Base-by-base conservation (phyloP, 2,797 vertebrate genomes). In the Labroides dimidiatus region DNA sequence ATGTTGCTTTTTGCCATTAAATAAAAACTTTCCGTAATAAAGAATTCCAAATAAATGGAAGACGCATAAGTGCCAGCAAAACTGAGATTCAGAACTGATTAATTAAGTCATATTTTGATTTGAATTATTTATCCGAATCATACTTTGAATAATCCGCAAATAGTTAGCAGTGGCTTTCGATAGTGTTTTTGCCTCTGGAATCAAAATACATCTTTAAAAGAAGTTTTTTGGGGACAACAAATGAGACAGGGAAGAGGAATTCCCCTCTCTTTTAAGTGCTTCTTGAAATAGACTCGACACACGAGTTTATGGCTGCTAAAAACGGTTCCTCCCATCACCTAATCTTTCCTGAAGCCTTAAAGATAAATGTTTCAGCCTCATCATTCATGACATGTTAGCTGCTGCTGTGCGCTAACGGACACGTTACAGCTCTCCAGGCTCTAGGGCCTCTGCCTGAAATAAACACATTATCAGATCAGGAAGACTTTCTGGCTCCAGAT, bases 381-480 rank as follows among this genome's bases (percentile, higher is more conserved):
- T 80, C 69, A 67, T 72, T 74, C 60, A 59, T 30, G 68, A 55
- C 19, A 39, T 48, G 49, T 69, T 52, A 68, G 47, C 55, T 59
- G 64, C 45, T 71, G 63, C 30, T 55, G 37, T 36, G 10, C 15
- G 53, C 9, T 11, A 27, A 13, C 4, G 42, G 55, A 77, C 56
- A 54, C 61, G 62, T 62, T 48, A 1, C 52, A 23, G n/a, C 61
- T 33, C 67, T 11, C 52, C 62, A 24, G 62, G 1, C 67, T 51
- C 30, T 23, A 17, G 0, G n/a, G 45, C 61, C 51, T 59, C 66
- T 10, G 64, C 85, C 83, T 74, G 78, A 87, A 91, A 92, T 91
- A 91, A 89, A 81, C 62, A 55, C 23, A 76, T 84, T 86, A 91
- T 92, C 89, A 81, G 85, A 62, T 50, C 60, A 30, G 80, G 2